Evolutionary conservation across 2,797 vertebrate species (phyloP), one percentile per base, ranked within the genome.

Genomic region (Simalia tracyae): DNA sequence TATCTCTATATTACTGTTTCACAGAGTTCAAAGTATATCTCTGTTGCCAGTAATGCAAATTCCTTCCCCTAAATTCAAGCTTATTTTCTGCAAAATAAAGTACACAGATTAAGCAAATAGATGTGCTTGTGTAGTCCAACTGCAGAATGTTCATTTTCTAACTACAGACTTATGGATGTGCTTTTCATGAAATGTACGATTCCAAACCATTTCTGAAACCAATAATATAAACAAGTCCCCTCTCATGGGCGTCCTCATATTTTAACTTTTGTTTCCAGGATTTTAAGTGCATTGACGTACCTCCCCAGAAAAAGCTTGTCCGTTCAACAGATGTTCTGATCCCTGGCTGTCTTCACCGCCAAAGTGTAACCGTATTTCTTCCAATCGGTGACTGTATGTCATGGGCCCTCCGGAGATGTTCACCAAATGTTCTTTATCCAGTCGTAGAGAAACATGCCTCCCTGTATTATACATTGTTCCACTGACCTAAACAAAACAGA

Each of bases 381-480:
- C 99, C 93, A 99, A 97, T 61, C 99, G 99, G 97, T 99, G 99
- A 90, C 99, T 99, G 94, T 99, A 99, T 0, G 99, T 99, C 98
- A 99, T 98, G 0, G 99, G 99, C 1, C 99, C 99, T 89, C 99
- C 99, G 0, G 99, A 99, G 96, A 99, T 98, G 97, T 99, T 99
- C 84, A 99, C 99, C 98, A 99, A 97, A 94, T 99, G 99, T 95
- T 99, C 99, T 95, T 99, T 99, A 97, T 99, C 99, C 97, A 99
- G 90, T 86, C 98, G 98, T 91, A 99, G 98, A 61, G 99, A 99
- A 89, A 99, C 99, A 0, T 99, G 99, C 90, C 99, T 99, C 93
- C 99, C 99, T 0, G 99, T 99, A 95, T 99, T 99, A 97, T 99
- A 99, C 99, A 99, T 99, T 0, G 99, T 99, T 92, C 99, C 99